A percentile compares a stretch with the other conserved stretches of the same genome.
Evolutionary conservation across 2,888 invertebrate genomes (phyloP).

Genomic region (Molorchus minor): DNA sequence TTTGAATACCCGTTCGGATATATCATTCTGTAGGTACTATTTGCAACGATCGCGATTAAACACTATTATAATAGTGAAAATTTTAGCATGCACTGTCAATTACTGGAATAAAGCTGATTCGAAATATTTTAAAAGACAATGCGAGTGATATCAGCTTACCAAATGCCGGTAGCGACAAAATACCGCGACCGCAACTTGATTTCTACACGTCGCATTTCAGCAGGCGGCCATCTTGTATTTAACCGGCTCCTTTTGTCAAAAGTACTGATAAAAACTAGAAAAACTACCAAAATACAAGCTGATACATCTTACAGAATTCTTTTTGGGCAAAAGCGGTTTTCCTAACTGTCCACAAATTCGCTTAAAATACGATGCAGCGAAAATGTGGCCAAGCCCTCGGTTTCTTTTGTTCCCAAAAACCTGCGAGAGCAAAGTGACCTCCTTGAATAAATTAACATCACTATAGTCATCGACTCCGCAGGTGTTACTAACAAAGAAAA

Average conservation of each 20-base stretch:
- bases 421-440: neutral
- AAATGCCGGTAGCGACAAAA: conserved; percentile 25
- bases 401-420: conserved; percentile 41
- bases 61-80: too few relatives aligned
- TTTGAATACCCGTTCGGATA: neutral
- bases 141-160: conserved; percentile 16
- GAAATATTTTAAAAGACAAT: neutral
- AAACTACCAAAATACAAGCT: conserved; percentile 6
- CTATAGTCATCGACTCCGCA: neutral
- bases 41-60: too few relatives aligned
- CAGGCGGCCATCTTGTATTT: conserved; percentile 58
- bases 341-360: neutral
- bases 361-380: neutral
- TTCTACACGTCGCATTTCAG: conserved; percentile 56
- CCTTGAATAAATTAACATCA: neutral
- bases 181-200: conserved; percentile 22
- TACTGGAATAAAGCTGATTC: neutral
- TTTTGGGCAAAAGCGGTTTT: neutral
- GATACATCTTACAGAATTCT: neutral
- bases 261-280: conserved; percentile 31
- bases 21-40: too few relatives aligned
- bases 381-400: conserved; percentile 46
- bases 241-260: conserved; percentile 49
- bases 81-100: neutral
- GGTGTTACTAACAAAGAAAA: conserved; percentile 25